Evolutionary conservation across 1,140 invertebrate genomes (phyloP), one percentile per base, ranked within the genome.

Genomic region (Bicyclus anynana): DNA sequence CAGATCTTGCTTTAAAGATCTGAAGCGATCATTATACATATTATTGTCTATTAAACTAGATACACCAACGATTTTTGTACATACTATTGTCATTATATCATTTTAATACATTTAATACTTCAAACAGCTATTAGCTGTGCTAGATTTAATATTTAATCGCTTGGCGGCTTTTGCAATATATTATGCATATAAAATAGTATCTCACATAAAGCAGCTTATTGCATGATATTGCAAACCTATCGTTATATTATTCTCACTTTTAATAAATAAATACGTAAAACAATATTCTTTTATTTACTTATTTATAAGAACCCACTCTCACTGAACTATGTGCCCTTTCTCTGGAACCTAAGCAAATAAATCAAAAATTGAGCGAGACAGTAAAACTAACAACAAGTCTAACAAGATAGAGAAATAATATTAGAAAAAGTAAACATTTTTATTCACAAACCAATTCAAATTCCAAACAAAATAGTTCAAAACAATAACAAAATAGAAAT

Each of bases 61-160:
- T 82, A 82, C 75, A 85, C 69, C 74, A 88, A 85, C 82, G 74
- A 75, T 72, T 84, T 77, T 78, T 86, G 80, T 88, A 86, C 70
- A 84, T 88, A 88, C 69, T 80, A 70, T 83, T 72, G 59, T 78
- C 65, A 79, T 66, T 69, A 70, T 68, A 72, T 66, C 66, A 56
- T 71, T 69, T 27, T 27, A 27, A n/a, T n/a, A n/a, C n/a, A n/a
- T n/a, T n/a, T 23, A 23, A 23, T 23, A 40, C 16, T 40, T 66
- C 56, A 67, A 14, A 68, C 69, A 77, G 66, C 76, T 69, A 74
- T 80, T 72, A 78, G 74, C 67, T 82, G 74, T 75, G 72, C 75
- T 79, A 74, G 61, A 67, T 64, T 63, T 78, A 80, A 76, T 69
- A 75, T 53, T 72, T 78, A 46, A 76, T 69, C 61, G 78, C 60